phyloP scores from a whole-genome alignment of 2,113 vertebrate species.

The Butorides virescens region DNA sequence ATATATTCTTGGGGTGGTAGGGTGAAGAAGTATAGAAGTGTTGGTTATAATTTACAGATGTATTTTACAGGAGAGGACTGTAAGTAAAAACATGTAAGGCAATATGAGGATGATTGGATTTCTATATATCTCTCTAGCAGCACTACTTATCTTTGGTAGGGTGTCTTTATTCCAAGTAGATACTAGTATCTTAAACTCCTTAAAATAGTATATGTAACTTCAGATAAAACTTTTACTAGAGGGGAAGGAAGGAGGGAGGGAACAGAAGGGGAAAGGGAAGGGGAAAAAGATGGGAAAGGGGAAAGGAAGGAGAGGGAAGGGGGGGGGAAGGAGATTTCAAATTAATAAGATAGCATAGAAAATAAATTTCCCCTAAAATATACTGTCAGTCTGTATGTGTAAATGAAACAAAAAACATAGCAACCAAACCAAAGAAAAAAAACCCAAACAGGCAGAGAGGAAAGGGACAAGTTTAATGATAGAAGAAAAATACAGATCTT shows the following conservation, averaged over 20 bases:
- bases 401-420: conserved; percentile 21
- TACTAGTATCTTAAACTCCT: background rate
- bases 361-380: background rate
- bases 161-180: background rate
- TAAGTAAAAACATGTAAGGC: background rate
- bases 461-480: conserved; percentile 87
- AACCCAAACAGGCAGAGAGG: conserved; percentile 72
- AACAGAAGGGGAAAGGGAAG: background rate
- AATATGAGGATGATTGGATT: background rate
- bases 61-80: background rate
- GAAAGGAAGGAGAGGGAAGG: background rate
- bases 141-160: background rate
- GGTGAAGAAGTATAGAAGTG: background rate
- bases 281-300: too few species aligned
- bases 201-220: background rate
- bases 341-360: background rate
- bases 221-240: background rate
- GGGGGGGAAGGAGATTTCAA: background rate
- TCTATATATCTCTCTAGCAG: background rate
- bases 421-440: conserved; percentile 39
- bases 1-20: background rate
- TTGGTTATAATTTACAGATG: background rate
- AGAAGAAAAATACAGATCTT: conserved; percentile 83
- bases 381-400: background rate
- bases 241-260: background rate